Base-by-base conservation (phyloP, 2,113 vertebrate species). In the Carettochelys insculpta region DNA sequence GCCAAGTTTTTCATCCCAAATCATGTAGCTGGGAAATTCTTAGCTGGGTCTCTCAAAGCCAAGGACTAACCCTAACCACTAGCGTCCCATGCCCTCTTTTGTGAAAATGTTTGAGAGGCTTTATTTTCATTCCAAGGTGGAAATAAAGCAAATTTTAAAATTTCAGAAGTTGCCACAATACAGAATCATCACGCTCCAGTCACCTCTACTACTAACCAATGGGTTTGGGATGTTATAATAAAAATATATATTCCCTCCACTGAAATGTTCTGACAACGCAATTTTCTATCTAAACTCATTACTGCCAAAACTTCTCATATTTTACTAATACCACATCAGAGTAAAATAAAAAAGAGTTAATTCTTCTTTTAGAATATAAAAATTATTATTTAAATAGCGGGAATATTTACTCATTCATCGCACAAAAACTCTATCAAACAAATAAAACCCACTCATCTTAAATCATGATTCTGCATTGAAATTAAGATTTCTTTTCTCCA, bases 51-150 rank as follows among this genome's bases (percentile, higher is more conserved):
- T 80, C 52, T 48, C 68, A 53, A 10, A 5, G 11, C 43, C 11
- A 80, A 91, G 58, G 48, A 4, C 1, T 82, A 20, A 76, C 6
- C 10, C 1, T 82, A 20, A 61, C 5, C 17, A 20, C 11, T 82
- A 82, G 5, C 0, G 4, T 38, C 51, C 0, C 0, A 5, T 20
- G 93, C 5, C 22, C 5, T 13, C 12, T 68, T 5, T 38, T n/a
- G 22, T 38, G n/a, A 68, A 68, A 68, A 68, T 22, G 7, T 65
- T 65, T 65, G n/a, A 68, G n/a, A 68, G n/a, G 61, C 38, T 38
- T 68, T 68, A 19, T 38, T 68, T 65, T 65, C 34, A n/a, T 65
- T 65, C 58, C 58, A 65, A 17, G 58, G 58, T 65, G 31, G 58
- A 65, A 65, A 16, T 65, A n/a, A 65, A 65, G n/a, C 34, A 65